phyloP scores from a whole-genome alignment of 2,113 vertebrate species.

The Hylia prasina region DNA sequence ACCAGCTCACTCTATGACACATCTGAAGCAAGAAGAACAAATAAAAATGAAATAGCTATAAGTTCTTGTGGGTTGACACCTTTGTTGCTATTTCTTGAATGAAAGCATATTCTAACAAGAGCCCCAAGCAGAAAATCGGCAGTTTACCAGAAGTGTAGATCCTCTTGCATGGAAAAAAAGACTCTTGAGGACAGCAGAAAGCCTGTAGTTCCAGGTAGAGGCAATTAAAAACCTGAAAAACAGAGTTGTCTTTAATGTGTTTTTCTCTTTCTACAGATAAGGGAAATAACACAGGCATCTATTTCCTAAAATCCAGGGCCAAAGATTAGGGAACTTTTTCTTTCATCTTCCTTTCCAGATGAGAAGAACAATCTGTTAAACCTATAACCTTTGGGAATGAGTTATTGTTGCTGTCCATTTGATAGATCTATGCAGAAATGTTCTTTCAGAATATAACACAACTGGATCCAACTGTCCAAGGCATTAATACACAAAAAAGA shows the following conservation, averaged over 20 bases:
- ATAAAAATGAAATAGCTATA: neutral
- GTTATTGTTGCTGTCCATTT: neutral
- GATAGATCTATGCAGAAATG: neutral
- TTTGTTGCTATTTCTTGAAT: neutral
- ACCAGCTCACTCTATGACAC: neutral
- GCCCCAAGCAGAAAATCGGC: neutral
- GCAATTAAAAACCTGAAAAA: neutral
- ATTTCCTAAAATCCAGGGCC: neutral
- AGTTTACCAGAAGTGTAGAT: neutral
- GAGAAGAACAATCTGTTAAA: neutral
- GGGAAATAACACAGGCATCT: neutral
- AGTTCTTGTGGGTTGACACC: neutral
- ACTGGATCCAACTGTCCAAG: neutral
- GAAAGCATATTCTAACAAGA: neutral
- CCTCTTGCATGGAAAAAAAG: neutral
- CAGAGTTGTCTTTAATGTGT: neutral
- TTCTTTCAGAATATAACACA: neutral
- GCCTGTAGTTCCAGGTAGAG: neutral
- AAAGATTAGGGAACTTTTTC: neutral
- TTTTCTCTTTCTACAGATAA: neutral
- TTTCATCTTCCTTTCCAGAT: neutral
- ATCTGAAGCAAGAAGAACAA: neutral
- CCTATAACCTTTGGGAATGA: neutral
- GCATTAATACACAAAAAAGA: neutral
- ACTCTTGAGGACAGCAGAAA: neutral